These are phyloP conservation scores for Podotricha telesiphe DNA, from an alignment of 2,888 invertebrate genomes.

Conservation along the genomic window DNA sequence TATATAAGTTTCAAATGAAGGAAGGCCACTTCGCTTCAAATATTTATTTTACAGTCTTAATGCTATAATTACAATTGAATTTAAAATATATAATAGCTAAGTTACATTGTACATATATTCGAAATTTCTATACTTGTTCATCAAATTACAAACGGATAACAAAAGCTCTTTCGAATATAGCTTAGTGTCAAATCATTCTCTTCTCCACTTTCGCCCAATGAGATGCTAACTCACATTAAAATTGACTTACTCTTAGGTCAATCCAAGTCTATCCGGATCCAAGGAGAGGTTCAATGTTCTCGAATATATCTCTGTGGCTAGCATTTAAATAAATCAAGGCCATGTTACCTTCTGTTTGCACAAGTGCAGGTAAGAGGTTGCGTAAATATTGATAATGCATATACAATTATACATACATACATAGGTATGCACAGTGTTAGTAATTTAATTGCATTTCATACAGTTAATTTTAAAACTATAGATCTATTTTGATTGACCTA, in stretches of 20 bases:
- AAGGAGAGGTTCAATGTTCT: constrained; percentile 35
- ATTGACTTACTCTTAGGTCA: neutral
- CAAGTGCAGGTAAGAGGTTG: constrained; percentile 33
- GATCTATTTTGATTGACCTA: no score
- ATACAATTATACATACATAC: neutral
- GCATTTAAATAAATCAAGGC: constrained; percentile 41
- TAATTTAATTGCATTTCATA: neutral
- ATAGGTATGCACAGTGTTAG: neutral
- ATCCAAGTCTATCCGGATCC: constrained; percentile 26
- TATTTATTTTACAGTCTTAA: neutral
- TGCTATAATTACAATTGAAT: no score
- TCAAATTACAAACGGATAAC: no score
- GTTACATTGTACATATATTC: no score
- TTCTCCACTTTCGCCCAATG: neutral
- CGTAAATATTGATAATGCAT: constrained; percentile 30
- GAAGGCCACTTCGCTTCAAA: neutral
- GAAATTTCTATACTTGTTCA: no score
- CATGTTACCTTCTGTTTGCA: constrained; percentile 29
- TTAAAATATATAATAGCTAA: no score
- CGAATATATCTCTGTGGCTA: constrained; percentile 29
- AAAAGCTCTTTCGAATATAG: no score
- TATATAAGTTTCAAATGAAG: neutral
- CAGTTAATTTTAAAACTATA: no score
- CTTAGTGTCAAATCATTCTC: no score
- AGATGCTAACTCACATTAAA: neutral